phyloP scores from a whole-genome alignment of 2,888 invertebrate genomes.

The Scaptomyza caliginosa region DNA sequence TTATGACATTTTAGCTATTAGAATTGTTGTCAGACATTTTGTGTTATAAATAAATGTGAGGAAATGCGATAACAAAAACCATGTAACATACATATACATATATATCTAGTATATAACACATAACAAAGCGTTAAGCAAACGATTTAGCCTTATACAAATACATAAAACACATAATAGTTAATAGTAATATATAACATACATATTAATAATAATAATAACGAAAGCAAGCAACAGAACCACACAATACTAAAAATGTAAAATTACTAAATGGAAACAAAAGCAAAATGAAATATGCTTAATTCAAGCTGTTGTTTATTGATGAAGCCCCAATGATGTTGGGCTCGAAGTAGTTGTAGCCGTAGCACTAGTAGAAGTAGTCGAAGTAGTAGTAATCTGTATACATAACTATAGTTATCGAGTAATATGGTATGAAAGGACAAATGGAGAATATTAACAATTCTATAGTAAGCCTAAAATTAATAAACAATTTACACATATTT shows the following conservation, averaged over 20 bases:
- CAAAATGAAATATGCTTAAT: not conserved
- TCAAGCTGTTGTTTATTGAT: constrained; percentile 37
- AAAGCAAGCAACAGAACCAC: constrained; percentile 37
- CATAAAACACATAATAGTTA: constrained; percentile 14
- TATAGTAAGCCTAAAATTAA: constrained; percentile 53
- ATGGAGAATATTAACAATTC: constrained; percentile 31
- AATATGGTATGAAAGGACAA: constrained; percentile 17
- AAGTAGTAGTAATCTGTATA: constrained; percentile 32
- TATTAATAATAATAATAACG: constrained; percentile 8
- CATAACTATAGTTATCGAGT: not conserved
- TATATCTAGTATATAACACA: not conserved
- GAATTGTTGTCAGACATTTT: constrained; percentile 48
- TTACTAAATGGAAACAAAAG: constrained; percentile 11
- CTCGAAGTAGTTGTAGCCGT: constrained; percentile 21
- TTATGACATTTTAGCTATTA: constrained; percentile 44
- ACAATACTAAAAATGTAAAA: constrained; percentile 24
- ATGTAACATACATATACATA: constrained; percentile 41
- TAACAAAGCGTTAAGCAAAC: constrained; percentile 32
- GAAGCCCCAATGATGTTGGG: constrained; percentile 21
- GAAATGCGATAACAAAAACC: constrained; percentile 3
- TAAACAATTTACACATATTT: constrained; percentile 59
- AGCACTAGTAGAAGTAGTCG: constrained; percentile 19
- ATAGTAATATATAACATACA: constrained; percentile 3
- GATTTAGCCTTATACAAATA: constrained; percentile 50
- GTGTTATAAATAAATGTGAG: constrained; percentile 28